phyloP scores from a whole-genome alignment of 1,140 invertebrate genomes.

The Papilio machaon region DNA sequence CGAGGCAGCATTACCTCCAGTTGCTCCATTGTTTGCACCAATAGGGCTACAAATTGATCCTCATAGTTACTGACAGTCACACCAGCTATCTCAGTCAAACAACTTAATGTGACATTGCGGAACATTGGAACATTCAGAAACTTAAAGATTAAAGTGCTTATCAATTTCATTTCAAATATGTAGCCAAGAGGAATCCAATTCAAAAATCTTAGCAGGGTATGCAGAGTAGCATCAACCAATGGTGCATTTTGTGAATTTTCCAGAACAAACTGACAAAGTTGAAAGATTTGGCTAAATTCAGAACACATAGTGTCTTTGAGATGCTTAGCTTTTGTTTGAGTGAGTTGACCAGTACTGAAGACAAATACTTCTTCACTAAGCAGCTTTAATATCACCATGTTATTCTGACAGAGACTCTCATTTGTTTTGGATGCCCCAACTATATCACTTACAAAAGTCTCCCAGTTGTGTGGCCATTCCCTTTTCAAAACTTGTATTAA shows the following conservation, averaged over 20 bases:
- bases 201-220: slow-evolving; percentile 97
- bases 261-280: slow-evolving; percentile 98
- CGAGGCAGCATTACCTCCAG: slow-evolving; percentile 95
- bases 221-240: slow-evolving; percentile 96
- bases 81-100: slow-evolving; percentile 98
- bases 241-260: slow-evolving; percentile 98
- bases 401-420: slow-evolving; percentile 99
- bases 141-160: slow-evolving; percentile 97
- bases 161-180: slow-evolving; percentile 99
- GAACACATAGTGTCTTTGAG: slow-evolving; percentile 99
- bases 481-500: slow-evolving; percentile 99
- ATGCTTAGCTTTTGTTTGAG: slow-evolving; percentile 99
- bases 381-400: slow-evolving; percentile 99
- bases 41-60: slow-evolving; percentile 94
- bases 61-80: slow-evolving; percentile 95
- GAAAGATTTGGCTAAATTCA: slow-evolving; percentile 99
- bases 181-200: slow-evolving; percentile 99
- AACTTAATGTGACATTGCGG: slow-evolving; percentile 98
- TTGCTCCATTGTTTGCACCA: slow-evolving; percentile 95
- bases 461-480: slow-evolving; percentile 99
- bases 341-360: slow-evolving; percentile 98
- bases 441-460: slow-evolving; percentile 99
- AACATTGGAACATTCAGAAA: slow-evolving; percentile 99
- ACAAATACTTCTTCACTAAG: slow-evolving; percentile 99
- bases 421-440: slow-evolving; percentile 99